Evolutionary conservation across 2,888 invertebrate species (phyloP).

Genomic region (Timandra comae): DNA sequence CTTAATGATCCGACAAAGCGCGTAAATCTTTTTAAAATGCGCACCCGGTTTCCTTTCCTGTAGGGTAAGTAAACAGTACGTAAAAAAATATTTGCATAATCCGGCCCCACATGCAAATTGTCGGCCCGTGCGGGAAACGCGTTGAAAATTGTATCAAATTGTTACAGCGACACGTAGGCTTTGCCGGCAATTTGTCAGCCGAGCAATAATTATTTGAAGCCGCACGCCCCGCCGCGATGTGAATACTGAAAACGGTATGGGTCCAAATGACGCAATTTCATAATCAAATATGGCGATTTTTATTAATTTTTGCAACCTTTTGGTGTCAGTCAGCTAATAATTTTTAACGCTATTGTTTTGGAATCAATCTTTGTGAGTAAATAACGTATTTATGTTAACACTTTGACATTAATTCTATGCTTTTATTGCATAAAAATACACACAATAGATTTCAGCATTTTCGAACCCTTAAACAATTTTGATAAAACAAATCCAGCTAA

Average conservation of each 20-base stretch:
- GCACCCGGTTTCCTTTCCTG: constrained; percentile 64
- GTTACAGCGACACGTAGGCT: constrained; percentile 65
- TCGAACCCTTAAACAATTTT: too few relatives aligned
- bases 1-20: constrained; percentile 76
- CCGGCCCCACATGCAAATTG: constrained; percentile 68
- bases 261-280: constrained; percentile 23
- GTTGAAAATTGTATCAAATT: constrained; percentile 76
- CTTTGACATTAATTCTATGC: too few relatives aligned
- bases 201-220: constrained; percentile 69
- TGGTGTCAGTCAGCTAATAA: too few relatives aligned
- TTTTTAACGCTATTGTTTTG: too few relatives aligned
- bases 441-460: too few relatives aligned
- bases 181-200: constrained; percentile 71
- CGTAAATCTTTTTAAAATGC: constrained; percentile 76
- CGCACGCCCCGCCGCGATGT: constrained; percentile 36
- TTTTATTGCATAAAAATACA: too few relatives aligned
- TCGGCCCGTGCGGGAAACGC: constrained; percentile 59
- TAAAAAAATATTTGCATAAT: constrained; percentile 75
- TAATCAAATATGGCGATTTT: constrained; percentile 7
- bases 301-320: neutral
- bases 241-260: constrained; percentile 41
- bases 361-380: too few relatives aligned
- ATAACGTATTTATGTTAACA: too few relatives aligned
- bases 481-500: too few relatives aligned
- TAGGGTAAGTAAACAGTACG: constrained; percentile 57